These are phyloP conservation scores for Callionymus lyra DNA, from an alignment of 2,113 vertebrate species.

Conservation along the genomic window DNA sequence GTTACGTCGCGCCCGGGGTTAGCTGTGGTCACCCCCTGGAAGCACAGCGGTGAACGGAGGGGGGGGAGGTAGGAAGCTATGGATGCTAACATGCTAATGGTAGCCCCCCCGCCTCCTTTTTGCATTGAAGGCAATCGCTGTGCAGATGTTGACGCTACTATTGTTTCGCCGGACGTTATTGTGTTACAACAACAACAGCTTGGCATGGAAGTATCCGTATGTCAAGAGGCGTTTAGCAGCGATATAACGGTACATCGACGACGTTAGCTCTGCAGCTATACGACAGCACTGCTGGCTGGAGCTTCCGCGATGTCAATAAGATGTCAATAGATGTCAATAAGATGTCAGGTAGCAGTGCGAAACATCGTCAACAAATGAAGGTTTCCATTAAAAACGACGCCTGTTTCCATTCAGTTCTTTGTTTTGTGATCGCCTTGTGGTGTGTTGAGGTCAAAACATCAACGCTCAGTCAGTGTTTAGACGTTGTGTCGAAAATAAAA, in stretches of 20 bases:
- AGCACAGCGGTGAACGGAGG: slow-evolving; percentile 26
- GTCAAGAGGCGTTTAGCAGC: background rate
- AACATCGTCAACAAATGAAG: too few species aligned
- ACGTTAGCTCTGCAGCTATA: slow-evolving; percentile 34
- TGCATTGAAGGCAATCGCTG: slow-evolving; percentile 19
- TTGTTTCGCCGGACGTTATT: background rate
- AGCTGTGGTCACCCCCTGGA: slow-evolving; percentile 34
- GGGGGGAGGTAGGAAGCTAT: slow-evolving; percentile 43
- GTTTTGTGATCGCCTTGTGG: too few species aligned
- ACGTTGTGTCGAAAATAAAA: too few species aligned
- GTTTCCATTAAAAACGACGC: too few species aligned
- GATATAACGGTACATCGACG: slow-evolving; percentile 3
- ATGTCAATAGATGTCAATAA: too few species aligned
- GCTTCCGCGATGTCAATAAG: slow-evolving; percentile 18
- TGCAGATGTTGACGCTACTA: slow-evolving; percentile 16
- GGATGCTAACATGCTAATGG: slow-evolving; percentile 47
- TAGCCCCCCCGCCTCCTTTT: slow-evolving; percentile 18
- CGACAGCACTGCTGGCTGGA: slow-evolving; percentile 6
- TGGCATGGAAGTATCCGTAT: background rate
- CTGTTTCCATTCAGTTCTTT: too few species aligned
- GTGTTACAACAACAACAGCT: too few species aligned
- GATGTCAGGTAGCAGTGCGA: slow-evolving; percentile 10
- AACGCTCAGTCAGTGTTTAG: too few species aligned
- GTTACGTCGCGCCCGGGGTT: too few species aligned
- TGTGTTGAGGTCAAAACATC: too few species aligned